Evolutionary conservation across 2,113 vertebrate species (phyloP).

Genomic region (Pandion haliaetus): DNA sequence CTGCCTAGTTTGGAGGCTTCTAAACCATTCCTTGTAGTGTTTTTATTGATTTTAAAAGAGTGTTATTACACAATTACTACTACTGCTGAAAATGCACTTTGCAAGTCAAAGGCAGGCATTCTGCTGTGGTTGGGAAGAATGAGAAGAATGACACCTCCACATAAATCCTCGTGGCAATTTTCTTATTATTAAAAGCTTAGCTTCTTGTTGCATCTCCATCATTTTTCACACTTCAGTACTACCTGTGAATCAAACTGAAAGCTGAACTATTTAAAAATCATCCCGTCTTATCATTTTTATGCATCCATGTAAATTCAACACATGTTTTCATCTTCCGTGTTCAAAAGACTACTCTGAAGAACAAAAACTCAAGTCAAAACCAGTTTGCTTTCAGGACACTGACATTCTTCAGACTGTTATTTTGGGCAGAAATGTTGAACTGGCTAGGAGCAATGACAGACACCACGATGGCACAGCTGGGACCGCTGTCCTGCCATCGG

Average conservation of each 20-base stretch:
- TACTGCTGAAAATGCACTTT: neutral
- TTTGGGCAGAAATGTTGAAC: neutral
- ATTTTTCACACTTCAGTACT: neutral
- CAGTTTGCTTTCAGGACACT: neutral
- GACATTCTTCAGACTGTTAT: neutral
- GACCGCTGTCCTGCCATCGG: neutral
- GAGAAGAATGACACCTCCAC: constrained; percentile 2
- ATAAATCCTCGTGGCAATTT: neutral
- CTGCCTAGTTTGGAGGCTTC: neutral
- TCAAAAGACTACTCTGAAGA: neutral
- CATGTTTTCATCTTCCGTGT: neutral
- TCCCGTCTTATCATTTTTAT: neutral
- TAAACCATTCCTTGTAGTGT: neutral
- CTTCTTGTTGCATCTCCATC: constrained; percentile 28
- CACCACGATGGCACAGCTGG: neutral
- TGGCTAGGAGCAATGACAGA: neutral
- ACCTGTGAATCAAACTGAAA: neutral
- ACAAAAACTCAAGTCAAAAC: neutral
- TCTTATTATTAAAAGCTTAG: constrained; percentile 31
- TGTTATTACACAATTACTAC: neutral
- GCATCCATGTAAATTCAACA: neutral
- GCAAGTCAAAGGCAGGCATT: neutral
- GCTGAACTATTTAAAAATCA: neutral
- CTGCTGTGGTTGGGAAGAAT: neutral
- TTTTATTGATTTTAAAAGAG: neutral